Percentiles rank a stretch among this genome's conserved stretches.
Evolutionary conservation across 2,888 invertebrate genomes (phyloP).

Genomic region (Seira sanloemensis): DNA sequence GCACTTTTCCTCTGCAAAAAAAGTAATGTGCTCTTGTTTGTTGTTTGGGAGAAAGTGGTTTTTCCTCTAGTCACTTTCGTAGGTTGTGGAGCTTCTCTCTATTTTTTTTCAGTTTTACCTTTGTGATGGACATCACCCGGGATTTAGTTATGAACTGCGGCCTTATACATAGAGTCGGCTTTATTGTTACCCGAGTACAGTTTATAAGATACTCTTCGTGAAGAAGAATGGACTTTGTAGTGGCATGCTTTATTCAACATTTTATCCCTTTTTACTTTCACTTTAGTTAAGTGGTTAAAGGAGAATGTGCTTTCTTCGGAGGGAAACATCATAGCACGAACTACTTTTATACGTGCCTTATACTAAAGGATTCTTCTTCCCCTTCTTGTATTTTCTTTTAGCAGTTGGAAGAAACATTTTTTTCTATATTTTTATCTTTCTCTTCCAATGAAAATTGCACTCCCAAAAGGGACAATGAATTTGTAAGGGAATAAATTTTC

Average conservation of each 20-base stretch:
- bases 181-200: too few relatives aligned
- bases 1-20: not conserved
- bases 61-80: too few relatives aligned
- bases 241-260: not conserved
- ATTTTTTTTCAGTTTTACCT: not conserved
- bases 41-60: not conserved
- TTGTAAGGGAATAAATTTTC: not conserved
- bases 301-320: constrained; percentile 10
- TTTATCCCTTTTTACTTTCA: constrained; percentile 8
- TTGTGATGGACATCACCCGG: not conserved
- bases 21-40: too few relatives aligned
- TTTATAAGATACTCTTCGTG: too few relatives aligned
- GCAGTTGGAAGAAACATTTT: too few relatives aligned
- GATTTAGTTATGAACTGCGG: not conserved
- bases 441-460: not conserved
- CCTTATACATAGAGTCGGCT: too few relatives aligned
- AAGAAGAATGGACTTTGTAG: not conserved
- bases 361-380: too few relatives aligned
- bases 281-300: constrained; percentile 13
- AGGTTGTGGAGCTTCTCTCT: too few relatives aligned
- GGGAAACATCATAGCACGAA: too few relatives aligned
- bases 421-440: too few relatives aligned
- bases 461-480: not conserved
- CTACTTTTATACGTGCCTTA: too few relatives aligned
- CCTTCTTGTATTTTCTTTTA: too few relatives aligned